Evolutionary conservation across 2,797 vertebrate species (phyloP), one percentile per base, ranked within the genome.

Genomic region (Fringilla coelebs): DNA sequence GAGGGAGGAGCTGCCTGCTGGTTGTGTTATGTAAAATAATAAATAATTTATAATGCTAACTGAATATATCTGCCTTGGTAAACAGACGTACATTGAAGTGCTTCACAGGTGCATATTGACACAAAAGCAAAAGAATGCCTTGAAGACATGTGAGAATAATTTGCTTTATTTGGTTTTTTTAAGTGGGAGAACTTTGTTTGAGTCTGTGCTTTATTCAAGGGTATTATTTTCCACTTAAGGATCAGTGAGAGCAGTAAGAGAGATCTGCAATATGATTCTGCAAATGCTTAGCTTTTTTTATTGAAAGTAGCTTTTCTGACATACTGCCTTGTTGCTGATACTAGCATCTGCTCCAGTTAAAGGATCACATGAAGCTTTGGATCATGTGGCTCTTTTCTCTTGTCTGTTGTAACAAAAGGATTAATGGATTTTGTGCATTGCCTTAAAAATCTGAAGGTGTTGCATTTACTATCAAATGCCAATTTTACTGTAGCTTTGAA

Each of bases 381-480:
- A 93, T 94, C 67, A 68, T 89, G 86, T 92, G 71, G 58, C 82
- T 91, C 71, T 93, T 93, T 82, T 31, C 13, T 94, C 84, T 78
- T 26, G 1, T 72, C 76, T 75, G 1, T 84, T 24, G 2, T 58
- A 88, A 89, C 32, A 28, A 87, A 94, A 85, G 94, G 85, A 95
- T 93, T 92, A 83, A 98, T 98, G 98, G 98, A 98, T 95, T 94
- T 97, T 25, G 1, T 95, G 92, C 95, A 70, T 77, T 84, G 77
- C 96, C 84, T 91, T 86, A 95, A 96, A 95, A 97, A 79, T 66
- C 93, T 71, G 72, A 92, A 95, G 89, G 71, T 96, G 90, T 96
- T 96, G 80, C 94, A 93, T 9, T 76, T 91, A 55, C 85, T 95
- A 65, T 95, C 20, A 75, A 87, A 70, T 78, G 45, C 38, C 25